Evolutionary conservation across 2,797 vertebrate species (phyloP), one percentile per base, ranked within the genome.

Genomic region (Cephalopachus bancanus): DNA sequence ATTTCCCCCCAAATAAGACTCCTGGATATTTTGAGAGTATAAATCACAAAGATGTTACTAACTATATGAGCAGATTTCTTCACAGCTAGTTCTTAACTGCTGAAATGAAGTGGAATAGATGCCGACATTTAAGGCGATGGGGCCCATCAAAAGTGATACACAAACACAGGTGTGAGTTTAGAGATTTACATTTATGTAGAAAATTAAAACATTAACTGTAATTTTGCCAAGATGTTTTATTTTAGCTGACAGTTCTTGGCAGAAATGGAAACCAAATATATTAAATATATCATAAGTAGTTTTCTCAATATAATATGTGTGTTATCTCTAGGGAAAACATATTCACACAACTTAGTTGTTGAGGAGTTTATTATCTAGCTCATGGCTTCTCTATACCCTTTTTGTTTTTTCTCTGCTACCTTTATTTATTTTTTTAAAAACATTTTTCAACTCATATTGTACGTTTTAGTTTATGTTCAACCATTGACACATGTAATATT

Each of bases 171-270:
- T 98, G 96, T 98, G 91, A 88, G 53, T 62, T 97, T 55, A 93
- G 94, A 97, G 95, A 95, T 98, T 98, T 97, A 80, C 11, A 57
- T 74, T 93, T 93, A 91, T 95, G 87, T 97, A 90, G 87, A 57
- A 95, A 94, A 97, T 98, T 95, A 98, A 98, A 97, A 65, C 94
- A 98, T 98, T 97, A 95, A 94, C 37, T 89, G 14, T 86, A 97
- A 92, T 98, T 94, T 96, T 98, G 80, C 51, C 94, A 57, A 97
- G 97, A 88, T 98, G 87, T 91, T 91, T 97, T 97, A 95, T 97
- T 97, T 81, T 78, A 95, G 88, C 85, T 98, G 96, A 79, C 75
- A 96, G 80, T 97, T 97, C 95, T 94, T 98, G 89, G 44, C 80
- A 97, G 91, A 97, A 94, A 93, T 98, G 95, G 76, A 81, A 95